A percentile compares a stretch with the other conserved stretches of the same genome.
Evolutionary conservation across 2,797 vertebrate genomes (phyloP).

Genomic region (Furcifer pardalis): DNA sequence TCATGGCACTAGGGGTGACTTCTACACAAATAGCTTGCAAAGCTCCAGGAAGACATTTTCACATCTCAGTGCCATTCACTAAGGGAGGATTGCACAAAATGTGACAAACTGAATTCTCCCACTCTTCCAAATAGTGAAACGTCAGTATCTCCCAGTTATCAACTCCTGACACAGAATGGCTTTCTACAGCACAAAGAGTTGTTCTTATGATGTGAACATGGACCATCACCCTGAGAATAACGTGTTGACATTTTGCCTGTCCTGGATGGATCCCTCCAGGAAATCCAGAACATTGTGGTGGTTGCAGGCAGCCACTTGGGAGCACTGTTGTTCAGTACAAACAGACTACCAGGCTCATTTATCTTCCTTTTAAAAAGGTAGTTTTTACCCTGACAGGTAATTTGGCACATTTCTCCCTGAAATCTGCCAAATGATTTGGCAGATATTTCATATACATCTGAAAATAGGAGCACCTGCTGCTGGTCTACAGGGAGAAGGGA

Average conservation of each 20-base stretch:
- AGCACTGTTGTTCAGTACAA: conserved; percentile 69
- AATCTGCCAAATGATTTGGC: conserved; percentile 77
- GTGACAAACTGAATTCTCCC: neutral
- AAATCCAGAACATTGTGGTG: conserved; percentile 47
- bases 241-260: conserved; percentile 1
- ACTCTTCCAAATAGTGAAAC: neutral
- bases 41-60: neutral
- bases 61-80: neutral
- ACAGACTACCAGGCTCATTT: conserved; percentile 13
- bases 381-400: conserved; percentile 70
- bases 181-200: neutral
- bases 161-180: neutral
- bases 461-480: conserved; percentile 76
- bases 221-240: neutral
- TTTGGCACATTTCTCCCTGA: conserved; percentile 72
- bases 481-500: conserved; percentile 47
- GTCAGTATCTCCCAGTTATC: neutral
- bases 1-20: too few species aligned
- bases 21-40: neutral
- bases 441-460: conserved; percentile 70
- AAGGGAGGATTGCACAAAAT: neutral
- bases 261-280: conserved; percentile 44
- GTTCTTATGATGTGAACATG: neutral
- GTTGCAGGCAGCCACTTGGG: conserved; percentile 60
- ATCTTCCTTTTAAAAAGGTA: conserved; percentile 67